Conservation (phyloP, 2,888 invertebrate genomes). For the Serrognathus titanus region DNA sequence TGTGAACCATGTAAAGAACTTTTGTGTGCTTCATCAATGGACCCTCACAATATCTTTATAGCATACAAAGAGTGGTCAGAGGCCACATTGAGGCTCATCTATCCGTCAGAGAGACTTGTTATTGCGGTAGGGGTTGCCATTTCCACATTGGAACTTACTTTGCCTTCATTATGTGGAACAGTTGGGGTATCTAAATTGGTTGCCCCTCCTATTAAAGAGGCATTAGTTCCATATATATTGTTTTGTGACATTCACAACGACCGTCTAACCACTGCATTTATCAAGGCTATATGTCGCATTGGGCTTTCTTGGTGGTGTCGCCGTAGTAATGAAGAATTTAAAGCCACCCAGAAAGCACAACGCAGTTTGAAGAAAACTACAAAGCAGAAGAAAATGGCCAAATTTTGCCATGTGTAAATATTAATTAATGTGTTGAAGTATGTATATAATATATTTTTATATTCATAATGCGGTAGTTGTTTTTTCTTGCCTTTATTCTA, state of each 20-base stretch:
- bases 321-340: background rate
- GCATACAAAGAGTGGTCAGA: background rate
- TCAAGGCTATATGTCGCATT: background rate
- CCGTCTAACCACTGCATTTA: background rate
- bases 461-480: too few species aligned
- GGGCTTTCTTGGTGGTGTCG: constrained; percentile 1
- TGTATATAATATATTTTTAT: too few species aligned
- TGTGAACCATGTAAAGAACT: background rate
- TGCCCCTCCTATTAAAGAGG: background rate
- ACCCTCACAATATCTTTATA: background rate
- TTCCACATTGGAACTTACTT: too few species aligned
- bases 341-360: background rate
- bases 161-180: too few species aligned
- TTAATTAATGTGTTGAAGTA: too few species aligned
- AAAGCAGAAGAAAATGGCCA: background rate
- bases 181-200: background rate
- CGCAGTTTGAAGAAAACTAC: too few species aligned
- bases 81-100: too few species aligned
- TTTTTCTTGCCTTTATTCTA: too few species aligned
- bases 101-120: too few species aligned
- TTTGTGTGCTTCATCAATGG: background rate
- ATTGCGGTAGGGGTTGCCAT: too few species aligned
- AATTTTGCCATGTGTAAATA: background rate
- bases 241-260: background rate
- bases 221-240: background rate